phyloP scores from a whole-genome alignment of 2,113 vertebrate genomes.

The Colistium nudipinnis region DNA sequence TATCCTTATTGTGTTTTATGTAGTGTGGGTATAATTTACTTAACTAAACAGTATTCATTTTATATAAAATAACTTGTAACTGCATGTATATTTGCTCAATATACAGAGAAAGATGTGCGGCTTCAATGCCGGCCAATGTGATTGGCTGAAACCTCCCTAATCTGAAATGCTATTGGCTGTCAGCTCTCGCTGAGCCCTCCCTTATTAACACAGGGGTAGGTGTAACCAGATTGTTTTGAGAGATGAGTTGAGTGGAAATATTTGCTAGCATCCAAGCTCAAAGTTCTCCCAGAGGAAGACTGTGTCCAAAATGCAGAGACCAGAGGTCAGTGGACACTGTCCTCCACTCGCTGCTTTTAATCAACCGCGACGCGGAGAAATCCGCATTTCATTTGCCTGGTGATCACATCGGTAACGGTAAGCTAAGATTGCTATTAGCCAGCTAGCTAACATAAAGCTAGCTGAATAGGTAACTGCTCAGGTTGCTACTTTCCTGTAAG shows the following conservation, averaged over 20 bases:
- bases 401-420: slow-evolving; percentile 39
- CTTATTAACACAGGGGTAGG: slow-evolving; percentile 33
- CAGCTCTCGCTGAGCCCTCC: slow-evolving; percentile 2
- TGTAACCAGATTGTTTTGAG: slow-evolving; percentile 73
- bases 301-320: slow-evolving; percentile 66
- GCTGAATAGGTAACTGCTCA: slow-evolving; percentile 34
- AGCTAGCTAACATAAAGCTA: slow-evolving; percentile 57
- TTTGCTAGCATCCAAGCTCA: slow-evolving; percentile 61
- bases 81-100: too few relatives aligned
- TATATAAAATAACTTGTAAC: too few relatives aligned
- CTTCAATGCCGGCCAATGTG: background rate
- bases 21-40: background rate
- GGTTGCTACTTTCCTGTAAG: slow-evolving; percentile 22
- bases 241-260: slow-evolving; percentile 72
- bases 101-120: background rate
- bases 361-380: background rate
- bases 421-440: slow-evolving; percentile 55
- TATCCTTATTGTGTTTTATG: background rate
- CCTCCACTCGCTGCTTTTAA: background rate
- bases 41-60: background rate
- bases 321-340: slow-evolving; percentile 61
- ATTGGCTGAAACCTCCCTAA: slow-evolving; percentile 43
- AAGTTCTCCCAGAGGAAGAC: slow-evolving; percentile 61
- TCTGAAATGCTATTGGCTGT: slow-evolving; percentile 54
- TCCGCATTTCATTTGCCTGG: background rate